Base-by-base conservation (phyloP, 2,797 vertebrate species). In the Champsocephalus esox region DNA sequence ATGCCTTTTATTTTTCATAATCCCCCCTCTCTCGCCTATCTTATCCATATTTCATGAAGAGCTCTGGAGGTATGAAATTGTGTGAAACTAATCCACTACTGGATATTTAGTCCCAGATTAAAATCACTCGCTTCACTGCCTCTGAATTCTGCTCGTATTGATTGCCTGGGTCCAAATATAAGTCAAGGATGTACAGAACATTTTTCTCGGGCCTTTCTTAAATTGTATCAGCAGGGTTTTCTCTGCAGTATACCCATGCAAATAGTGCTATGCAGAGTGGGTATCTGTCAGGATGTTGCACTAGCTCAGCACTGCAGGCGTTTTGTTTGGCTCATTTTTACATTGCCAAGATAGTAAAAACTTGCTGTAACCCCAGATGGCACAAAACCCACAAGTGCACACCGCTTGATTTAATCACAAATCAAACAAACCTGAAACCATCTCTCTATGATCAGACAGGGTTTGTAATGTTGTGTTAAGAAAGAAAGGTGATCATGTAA, bases 41-140 rank as follows among this genome's bases (percentile, higher is more conserved):
- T 95, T 93, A 95, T 96, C 93, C 94, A 96, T 95, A 95, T 96
- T 96, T 95, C 94, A 95, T 95, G 94, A 95, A 92, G 91, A 85
- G 86, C 89, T 92, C 91, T 92, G 89, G 88, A 94, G 94, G 92
- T 94, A 94, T 92, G 93, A 94, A 94, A 94, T 93, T 93, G 79
- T 93, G 87, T 92, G 92, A 94, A 94, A 95, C 93, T 95, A 95
- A 95, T 95, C 94, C 94, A 94, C 95, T 93, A 87, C 91, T 93
- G 93, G 94, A 95, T 95, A 95, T 95, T 96, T 95, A 95, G 95
- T 94, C 92, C 88, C 93, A 95, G 95, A 95, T 95, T 95, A 95
- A 95, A 95, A 95, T 95, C 94, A 91, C 82, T 92, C 87, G 93
- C 94, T 92, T 91, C 88, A 91, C 88, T 92, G 92, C 91, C 82